Base-by-base conservation (phyloP, 2,797 vertebrate genomes). In the Melanotaenia parkinsoni region DNA sequence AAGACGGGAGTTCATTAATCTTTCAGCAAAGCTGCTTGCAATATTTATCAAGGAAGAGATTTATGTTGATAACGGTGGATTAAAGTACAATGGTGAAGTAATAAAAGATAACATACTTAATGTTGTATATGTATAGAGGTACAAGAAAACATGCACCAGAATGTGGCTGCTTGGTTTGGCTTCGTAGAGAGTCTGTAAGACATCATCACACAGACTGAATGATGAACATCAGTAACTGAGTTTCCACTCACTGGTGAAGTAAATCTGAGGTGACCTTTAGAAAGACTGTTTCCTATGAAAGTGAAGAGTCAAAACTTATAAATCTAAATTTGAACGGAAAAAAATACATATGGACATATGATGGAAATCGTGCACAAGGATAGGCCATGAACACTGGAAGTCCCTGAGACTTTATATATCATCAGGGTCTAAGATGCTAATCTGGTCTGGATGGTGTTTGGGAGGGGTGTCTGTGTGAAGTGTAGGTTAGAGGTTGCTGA, bases 31-130 rank as follows among this genome's bases (percentile, higher is more conserved):
- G 77, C 77, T 1, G 77, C 69, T 67, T 89, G 87, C 70, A 89
- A 89, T 88, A 89, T 91, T 92, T 87, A 89, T 88, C 84, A 79
- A 81, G 75, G 81, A 80, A 71, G 70, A 76, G 83, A 88, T 88
- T 88, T 73, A 74, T 58, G 82, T 76, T 67, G 74, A 84, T 87
- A 82, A 70, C 67, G 68, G 43, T 59, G 57, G 67, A 69, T 69
- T 60, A 69, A 58, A 51, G 57, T 4, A 16, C 16, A 37, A 70
- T 10, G 58, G 70, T n/a, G 68, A 56, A 71, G 83, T 30, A 72
- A 80, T n/a, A 66, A 63, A 50, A 60, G 80, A 74, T 76, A 76
- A 84, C 71, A 74, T 61, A 66, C 70, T 82, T 79, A 70, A 81
- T 67, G 74, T 68, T 72, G 76, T 70, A 18, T 57, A 73, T 38